Conservation (phyloP, 2,797 vertebrate genomes). For the Fundulus diaphanus region DNA sequence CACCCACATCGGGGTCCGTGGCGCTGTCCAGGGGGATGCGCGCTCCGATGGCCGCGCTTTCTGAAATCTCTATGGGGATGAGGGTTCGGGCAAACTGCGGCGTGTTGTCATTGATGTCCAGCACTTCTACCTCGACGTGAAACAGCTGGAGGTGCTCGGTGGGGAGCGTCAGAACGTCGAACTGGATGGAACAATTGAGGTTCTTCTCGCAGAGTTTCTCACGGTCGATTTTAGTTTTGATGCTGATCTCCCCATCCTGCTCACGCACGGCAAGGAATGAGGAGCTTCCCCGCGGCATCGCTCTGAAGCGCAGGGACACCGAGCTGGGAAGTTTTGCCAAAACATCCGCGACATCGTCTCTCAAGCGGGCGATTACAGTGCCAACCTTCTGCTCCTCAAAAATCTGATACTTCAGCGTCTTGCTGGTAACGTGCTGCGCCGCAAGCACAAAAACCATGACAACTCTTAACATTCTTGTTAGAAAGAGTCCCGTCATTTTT, state of each 20-base stretch:
- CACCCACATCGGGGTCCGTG: constrained; percentile 93
- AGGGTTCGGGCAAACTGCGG: constrained; percentile 92
- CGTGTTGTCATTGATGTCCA: constrained; percentile 97
- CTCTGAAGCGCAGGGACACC: constrained; percentile 89
- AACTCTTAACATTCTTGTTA: constrained; percentile 73
- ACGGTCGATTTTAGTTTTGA: constrained; percentile 92
- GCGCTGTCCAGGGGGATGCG: constrained; percentile 96
- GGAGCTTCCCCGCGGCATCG: constrained; percentile 90
- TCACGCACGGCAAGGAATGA: constrained; percentile 89
- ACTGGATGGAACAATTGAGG: constrained; percentile 94
- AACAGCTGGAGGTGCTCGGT: constrained; percentile 96
- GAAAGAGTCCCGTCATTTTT: constrained; percentile 56
- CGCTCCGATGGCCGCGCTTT: constrained; percentile 93
- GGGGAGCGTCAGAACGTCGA: constrained; percentile 95
- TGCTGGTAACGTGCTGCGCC: constrained; percentile 74
- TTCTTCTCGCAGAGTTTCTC: constrained; percentile 96
- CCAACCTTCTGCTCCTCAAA: constrained; percentile 95
- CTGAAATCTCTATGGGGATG: constrained; percentile 94
- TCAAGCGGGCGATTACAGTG: constrained; percentile 89
- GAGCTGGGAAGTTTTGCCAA: constrained; percentile 89
- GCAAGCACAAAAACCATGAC: constrained; percentile 62
- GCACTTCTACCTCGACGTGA: constrained; percentile 93
- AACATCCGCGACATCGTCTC: constrained; percentile 91
- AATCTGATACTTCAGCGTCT: constrained; percentile 92
- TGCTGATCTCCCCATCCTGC: constrained; percentile 93